Percentiles rank a stretch among this genome's conserved stretches.
Evolutionary conservation across 2,113 vertebrate genomes (phyloP).

Genomic region (Entelurus aequoreus): DNA sequence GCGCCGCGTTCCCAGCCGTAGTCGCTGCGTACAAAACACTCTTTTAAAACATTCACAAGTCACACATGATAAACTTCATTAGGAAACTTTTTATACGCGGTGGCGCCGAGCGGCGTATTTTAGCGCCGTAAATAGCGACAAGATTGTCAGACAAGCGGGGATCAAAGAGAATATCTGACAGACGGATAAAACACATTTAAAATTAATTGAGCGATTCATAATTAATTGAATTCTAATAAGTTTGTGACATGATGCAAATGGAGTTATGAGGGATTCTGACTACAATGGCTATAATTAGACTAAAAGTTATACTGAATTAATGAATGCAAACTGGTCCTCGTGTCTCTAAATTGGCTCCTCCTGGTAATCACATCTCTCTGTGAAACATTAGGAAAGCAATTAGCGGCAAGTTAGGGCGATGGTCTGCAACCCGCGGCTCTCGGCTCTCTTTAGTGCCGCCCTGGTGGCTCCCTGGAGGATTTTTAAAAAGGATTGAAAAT

Average conservation of each 20-base stretch:
- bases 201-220: slow-evolving; percentile 66
- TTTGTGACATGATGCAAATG: slow-evolving; percentile 64
- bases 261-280: slow-evolving; percentile 27
- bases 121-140: slow-evolving; percentile 49
- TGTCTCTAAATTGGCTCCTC: slow-evolving; percentile 29
- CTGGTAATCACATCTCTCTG: slow-evolving; percentile 11
- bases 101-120: slow-evolving; percentile 42
- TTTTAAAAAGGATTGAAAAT: no score
- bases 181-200: slow-evolving; percentile 61
- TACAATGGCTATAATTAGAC: slow-evolving; percentile 51
- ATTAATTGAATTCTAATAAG: slow-evolving; percentile 70
- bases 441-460: no score
- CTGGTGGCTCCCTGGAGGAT: no score
- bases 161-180: slow-evolving; percentile 66
- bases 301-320: slow-evolving; percentile 27
- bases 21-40: slow-evolving; percentile 73
- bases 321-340: slow-evolving; percentile 27
- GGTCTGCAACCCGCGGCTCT: no score
- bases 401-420: slow-evolving; percentile 1
- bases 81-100: slow-evolving; percentile 32
- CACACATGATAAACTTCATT: slow-evolving; percentile 29
- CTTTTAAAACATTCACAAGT: slow-evolving; percentile 47
- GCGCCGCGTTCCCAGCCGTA: slow-evolving; percentile 89
- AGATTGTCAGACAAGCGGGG: slow-evolving; percentile 61
- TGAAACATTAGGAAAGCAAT: slow-evolving; percentile 31